A percentile compares a stretch with the other conserved stretches of the same genome.
Evolutionary conservation across 2,113 vertebrate species (phyloP).

Genomic region (Lagopus muta): DNA sequence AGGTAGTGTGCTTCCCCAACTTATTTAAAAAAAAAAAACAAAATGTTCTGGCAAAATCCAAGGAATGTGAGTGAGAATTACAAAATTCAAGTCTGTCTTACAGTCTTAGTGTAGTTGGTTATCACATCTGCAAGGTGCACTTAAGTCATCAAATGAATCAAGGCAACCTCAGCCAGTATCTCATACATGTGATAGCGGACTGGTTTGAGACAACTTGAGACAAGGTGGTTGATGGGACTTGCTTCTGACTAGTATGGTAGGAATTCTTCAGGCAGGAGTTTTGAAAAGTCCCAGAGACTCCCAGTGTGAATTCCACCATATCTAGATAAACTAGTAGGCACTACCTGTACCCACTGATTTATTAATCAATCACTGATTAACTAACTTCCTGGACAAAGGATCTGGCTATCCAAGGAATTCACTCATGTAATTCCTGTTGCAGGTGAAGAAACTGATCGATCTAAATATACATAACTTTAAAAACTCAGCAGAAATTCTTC

Average conservation of each 20-base stretch:
- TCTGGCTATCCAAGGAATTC: not conserved
- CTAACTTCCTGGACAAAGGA: not conserved
- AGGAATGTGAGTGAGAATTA: not conserved
- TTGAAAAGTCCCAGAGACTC: not conserved
- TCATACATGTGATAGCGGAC: rapidly evolving
- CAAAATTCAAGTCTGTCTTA: not conserved
- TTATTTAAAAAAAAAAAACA: not conserved
- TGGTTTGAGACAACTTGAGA: not conserved
- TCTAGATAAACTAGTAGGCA: not conserved
- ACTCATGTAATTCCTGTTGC: not conserved
- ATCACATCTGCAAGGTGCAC: not conserved
- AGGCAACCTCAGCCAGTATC: rapidly evolving
- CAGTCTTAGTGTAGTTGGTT: not conserved
- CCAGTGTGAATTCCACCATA: not conserved
- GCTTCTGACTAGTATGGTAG: not conserved
- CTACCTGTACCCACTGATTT: not conserved
- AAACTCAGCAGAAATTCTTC: not conserved
- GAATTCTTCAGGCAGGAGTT: not conserved
- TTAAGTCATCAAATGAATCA: not conserved
- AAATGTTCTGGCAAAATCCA: rapidly evolving
- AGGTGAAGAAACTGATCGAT: not conserved
- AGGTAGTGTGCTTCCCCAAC: not conserved
- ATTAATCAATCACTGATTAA: not conserved
- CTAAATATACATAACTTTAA: rapidly evolving
- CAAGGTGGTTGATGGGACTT: not conserved